These are phyloP conservation scores for Tenthredo livida DNA, from an alignment of 2,888 invertebrate genomes.

Conservation along the genomic window DNA sequence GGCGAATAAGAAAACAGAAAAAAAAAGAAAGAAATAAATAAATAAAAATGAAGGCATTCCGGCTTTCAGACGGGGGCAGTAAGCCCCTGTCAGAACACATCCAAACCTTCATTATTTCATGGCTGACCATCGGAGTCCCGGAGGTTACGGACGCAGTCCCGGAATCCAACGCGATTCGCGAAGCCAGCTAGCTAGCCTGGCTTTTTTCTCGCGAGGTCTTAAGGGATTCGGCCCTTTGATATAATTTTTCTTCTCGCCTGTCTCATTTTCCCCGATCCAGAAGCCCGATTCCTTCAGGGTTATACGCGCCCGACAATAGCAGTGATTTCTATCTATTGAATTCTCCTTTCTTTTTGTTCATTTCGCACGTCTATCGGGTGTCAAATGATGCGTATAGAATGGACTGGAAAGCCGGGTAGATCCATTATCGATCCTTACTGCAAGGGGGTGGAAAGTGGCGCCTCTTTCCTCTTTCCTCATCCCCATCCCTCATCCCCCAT, in stretches of 20 bases:
- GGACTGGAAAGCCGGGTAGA: slow-evolving; percentile 70
- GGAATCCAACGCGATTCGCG: slow-evolving; percentile 6
- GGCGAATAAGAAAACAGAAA: slow-evolving; percentile 44
- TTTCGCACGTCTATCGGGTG: slow-evolving; percentile 71
- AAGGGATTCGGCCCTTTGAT: slow-evolving; percentile 68
- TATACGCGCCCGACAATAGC: slow-evolving; percentile 68
- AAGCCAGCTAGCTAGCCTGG: neutral
- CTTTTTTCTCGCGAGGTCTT: slow-evolving; percentile 65
- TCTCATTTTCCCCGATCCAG: slow-evolving; percentile 70
- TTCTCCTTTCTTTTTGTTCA: slow-evolving; percentile 64
- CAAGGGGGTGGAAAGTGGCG: slow-evolving; percentile 13
- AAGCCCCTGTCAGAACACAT: slow-evolving; percentile 62
- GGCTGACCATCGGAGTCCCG: slow-evolving; percentile 23
- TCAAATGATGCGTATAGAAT: slow-evolving; percentile 76
- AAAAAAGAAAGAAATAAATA: slow-evolving; percentile 44
- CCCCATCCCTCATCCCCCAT: neutral
- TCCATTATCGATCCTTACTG: slow-evolving; percentile 71
- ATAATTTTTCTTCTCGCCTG: slow-evolving; percentile 70
- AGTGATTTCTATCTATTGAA: slow-evolving; percentile 75
- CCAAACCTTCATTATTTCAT: slow-evolving; percentile 57
- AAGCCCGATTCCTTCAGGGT: slow-evolving; percentile 22
- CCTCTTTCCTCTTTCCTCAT: slow-evolving; percentile 28
- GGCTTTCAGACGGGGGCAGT: slow-evolving; percentile 54
- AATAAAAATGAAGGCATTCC: slow-evolving; percentile 50
- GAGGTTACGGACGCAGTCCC: neutral